These are phyloP conservation scores for Leucozona laternaria DNA, from an alignment of 2,888 invertebrate genomes.

Conservation along the genomic window DNA sequence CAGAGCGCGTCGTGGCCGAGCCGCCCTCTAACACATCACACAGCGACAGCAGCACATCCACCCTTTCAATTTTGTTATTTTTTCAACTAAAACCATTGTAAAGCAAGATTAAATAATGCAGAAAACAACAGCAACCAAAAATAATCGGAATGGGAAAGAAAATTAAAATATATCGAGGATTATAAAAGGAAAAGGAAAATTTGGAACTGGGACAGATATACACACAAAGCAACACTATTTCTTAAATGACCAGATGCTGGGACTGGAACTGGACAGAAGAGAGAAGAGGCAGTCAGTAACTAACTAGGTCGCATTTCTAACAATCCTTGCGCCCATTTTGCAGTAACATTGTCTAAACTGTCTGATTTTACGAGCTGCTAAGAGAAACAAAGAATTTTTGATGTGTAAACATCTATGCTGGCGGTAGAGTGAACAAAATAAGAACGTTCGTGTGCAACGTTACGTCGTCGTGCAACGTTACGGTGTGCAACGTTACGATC, in stretches of 20 bases:
- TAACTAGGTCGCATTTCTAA: slow-evolving; percentile 12
- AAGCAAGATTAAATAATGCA: slow-evolving; percentile 62
- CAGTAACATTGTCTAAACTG: neutral
- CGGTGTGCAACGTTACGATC: too few relatives aligned
- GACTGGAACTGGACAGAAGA: slow-evolving; percentile 10
- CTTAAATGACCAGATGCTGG: slow-evolving; percentile 55
- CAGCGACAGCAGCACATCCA: slow-evolving; percentile 62
- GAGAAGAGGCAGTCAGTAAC: neutral
- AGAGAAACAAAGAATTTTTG: neutral
- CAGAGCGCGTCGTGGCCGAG: slow-evolving; percentile 62
- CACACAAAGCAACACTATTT: slow-evolving; percentile 42
- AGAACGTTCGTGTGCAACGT: too few relatives aligned
- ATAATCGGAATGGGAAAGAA: slow-evolving; percentile 25
- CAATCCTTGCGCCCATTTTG: neutral
- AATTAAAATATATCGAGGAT: slow-evolving; percentile 34
- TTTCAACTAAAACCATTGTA: slow-evolving; percentile 71
- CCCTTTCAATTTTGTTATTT: slow-evolving; percentile 74
- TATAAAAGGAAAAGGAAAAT: slow-evolving; percentile 49
- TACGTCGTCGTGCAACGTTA: too few relatives aligned
- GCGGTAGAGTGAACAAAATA: too few relatives aligned
- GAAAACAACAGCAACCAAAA: slow-evolving; percentile 30
- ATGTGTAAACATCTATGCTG: too few relatives aligned
- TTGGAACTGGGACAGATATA: slow-evolving; percentile 15
- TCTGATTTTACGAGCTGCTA: neutral
- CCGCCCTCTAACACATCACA: slow-evolving; percentile 63